Evolutionary conservation across 2,113 vertebrate genomes (phyloP).

Genomic region (Bostrychus sinensis): DNA sequence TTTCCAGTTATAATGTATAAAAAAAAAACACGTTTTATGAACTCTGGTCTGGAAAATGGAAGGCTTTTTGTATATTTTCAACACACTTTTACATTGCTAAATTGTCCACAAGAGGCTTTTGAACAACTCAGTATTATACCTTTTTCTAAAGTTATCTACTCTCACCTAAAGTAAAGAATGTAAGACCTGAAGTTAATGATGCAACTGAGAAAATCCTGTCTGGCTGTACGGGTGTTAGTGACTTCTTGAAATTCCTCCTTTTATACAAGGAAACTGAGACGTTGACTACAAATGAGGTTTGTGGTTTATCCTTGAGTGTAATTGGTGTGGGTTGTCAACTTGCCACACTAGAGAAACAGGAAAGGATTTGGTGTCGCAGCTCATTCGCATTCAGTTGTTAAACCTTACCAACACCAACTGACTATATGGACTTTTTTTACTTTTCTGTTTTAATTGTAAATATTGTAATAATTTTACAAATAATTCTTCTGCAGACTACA

Average conservation of each 20-base stretch:
- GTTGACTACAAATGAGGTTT: slow-evolving; percentile 35
- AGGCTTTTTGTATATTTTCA: too few species aligned
- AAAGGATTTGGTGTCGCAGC: slow-evolving; percentile 56
- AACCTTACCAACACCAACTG: slow-evolving; percentile 17
- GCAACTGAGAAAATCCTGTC: slow-evolving; percentile 27
- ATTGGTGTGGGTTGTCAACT: slow-evolving; percentile 55
- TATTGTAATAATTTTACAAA: neutral
- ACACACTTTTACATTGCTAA: too few species aligned
- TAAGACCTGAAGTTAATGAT: slow-evolving; percentile 1
- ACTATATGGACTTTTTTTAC: slow-evolving; percentile 12
- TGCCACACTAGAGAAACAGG: slow-evolving; percentile 54
- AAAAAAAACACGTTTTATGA: too few species aligned
- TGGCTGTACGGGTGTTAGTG: slow-evolving; percentile 12
- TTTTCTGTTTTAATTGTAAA: neutral
- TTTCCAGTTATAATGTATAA: too few species aligned
- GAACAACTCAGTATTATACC: neutral
- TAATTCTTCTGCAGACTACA: too few species aligned
- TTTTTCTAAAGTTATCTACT: neutral
- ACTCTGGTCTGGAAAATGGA: too few species aligned
- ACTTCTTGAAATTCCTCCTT: slow-evolving; percentile 46
- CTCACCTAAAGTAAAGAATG: neutral
- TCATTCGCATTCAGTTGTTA: slow-evolving; percentile 22
- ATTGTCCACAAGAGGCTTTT: too few species aligned
- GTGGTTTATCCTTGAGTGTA: slow-evolving; percentile 42
- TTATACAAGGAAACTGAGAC: slow-evolving; percentile 31